Percentiles rank a stretch among this genome's conserved stretches.
phyloP scores from a whole-genome alignment of 2,797 vertebrate species.

The Myotis findleyi region DNA sequence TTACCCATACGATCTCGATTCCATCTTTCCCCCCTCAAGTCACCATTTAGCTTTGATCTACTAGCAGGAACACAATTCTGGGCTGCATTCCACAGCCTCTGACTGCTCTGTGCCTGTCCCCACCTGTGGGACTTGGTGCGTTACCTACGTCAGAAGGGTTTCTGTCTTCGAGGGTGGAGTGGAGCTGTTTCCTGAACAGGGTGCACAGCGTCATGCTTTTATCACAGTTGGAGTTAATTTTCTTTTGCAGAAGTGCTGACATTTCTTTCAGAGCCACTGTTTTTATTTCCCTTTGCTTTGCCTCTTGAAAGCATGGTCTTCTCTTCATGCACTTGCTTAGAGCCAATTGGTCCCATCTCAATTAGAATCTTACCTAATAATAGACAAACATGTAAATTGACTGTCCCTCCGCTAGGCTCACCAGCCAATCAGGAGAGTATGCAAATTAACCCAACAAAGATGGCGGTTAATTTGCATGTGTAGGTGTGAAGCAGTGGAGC shows the following conservation, averaged over 20 bases:
- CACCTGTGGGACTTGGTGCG: neutral
- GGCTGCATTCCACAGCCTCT: neutral
- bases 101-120: neutral
- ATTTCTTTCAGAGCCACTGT: neutral
- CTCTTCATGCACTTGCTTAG: neutral
- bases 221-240: neutral
- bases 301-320: neutral
- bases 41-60: neutral
- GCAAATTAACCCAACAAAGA: too few relatives aligned
- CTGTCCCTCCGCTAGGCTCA: too few relatives aligned
- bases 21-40: neutral
- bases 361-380: neutral
- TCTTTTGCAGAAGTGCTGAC: neutral
- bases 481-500: too few relatives aligned
- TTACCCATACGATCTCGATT: neutral
- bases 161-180: neutral
- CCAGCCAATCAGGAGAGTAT: too few relatives aligned
- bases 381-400: too few relatives aligned
- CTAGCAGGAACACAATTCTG: neutral
- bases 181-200: neutral
- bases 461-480: too few relatives aligned
- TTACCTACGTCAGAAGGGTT: neutral
- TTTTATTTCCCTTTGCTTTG: neutral
- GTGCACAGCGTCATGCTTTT: rapidly evolving
- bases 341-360: neutral